These are phyloP conservation scores for Ranitomeya imitator DNA, from an alignment of 2,113 vertebrate genomes.

Conservation along the genomic window DNA sequence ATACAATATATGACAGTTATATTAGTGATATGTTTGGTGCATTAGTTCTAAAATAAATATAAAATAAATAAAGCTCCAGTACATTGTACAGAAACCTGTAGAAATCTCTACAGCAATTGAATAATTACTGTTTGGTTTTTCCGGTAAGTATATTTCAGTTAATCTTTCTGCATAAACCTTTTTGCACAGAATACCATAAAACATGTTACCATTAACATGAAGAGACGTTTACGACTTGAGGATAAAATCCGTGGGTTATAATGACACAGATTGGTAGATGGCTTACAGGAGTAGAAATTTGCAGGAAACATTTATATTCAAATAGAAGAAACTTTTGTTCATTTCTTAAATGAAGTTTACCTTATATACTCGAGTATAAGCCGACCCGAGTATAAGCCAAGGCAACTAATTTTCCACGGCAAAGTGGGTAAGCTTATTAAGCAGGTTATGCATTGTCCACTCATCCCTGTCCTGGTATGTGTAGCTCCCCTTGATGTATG, in stretches of 20 bases:
- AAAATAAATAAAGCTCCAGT: no score
- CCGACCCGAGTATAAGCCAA: no score
- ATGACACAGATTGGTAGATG: neutral
- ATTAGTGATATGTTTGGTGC: neutral
- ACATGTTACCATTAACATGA: neutral
- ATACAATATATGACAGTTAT: neutral
- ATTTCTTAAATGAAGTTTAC: neutral
- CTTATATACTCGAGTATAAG: no score
- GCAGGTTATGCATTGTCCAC: no score
- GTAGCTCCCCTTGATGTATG: no score
- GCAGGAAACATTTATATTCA: neutral
- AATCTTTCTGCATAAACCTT: neutral
- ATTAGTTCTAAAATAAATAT: neutral
- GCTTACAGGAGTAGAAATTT: constrained; percentile 1
- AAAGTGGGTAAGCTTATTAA: no score
- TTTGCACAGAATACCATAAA: neutral
- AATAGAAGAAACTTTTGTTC: neutral
- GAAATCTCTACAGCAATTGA: constrained; percentile 14
- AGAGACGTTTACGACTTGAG: neutral
- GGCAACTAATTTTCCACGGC: no score
- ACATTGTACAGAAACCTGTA: neutral
- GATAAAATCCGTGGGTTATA: neutral
- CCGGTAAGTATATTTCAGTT: neutral
- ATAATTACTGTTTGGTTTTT: neutral
- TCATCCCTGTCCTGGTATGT: no score